Evolutionary conservation across 2,113 vertebrate species (phyloP), one percentile per base, ranked within the genome.

Genomic region (Pseudorhombus dupliciocellatus): DNA sequence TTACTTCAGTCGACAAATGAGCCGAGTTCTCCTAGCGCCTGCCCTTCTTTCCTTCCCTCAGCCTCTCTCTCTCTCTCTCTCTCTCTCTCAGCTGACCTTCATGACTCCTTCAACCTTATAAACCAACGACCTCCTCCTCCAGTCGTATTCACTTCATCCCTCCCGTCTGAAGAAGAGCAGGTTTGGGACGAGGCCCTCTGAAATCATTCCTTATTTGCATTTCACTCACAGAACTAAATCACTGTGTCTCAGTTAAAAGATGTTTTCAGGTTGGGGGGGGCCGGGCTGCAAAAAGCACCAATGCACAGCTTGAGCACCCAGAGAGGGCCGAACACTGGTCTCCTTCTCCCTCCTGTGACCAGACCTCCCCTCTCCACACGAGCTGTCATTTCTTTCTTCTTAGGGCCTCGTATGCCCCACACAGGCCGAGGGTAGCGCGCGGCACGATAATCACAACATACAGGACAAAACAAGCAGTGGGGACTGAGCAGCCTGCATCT

Each of bases 281-380:
- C 34, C 5, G 61, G 62, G 56, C 73, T 15, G 16, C 58, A 51
- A 84, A 87, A 84, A 87, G 84, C 87, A 84, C 87, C 83, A 78
- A 80, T 64, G 40, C 80, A 78, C 76, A 84, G 70, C 75, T 62
- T 55, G 64, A 87, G 82, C 80, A 84, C 83, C 87, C 55, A 57
- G 83, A 84, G 56, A 82, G 77, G 63, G 53, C 25, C 82, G 68
- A 66, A n/a, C 68, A 22, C 75, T n/a, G 84, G 67, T 72, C 81
- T 6, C 25, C 74, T 22, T 16, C 57, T 61, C 70, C 3, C 57
- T 56, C 58, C 65, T 14, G 30, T 12, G 75, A 78, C 77, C 79
- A 70, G 84, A 46, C 11, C 53, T 46, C 62, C 70, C 75, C 73
- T 80, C 80, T 67, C 56, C 61, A 81, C 81, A 60, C 60, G 0